Percentiles rank a stretch among this genome's conserved stretches.
Evolutionary conservation across 1,140 invertebrate species (phyloP).

Genomic region (Drosophila pectinifera): DNA sequence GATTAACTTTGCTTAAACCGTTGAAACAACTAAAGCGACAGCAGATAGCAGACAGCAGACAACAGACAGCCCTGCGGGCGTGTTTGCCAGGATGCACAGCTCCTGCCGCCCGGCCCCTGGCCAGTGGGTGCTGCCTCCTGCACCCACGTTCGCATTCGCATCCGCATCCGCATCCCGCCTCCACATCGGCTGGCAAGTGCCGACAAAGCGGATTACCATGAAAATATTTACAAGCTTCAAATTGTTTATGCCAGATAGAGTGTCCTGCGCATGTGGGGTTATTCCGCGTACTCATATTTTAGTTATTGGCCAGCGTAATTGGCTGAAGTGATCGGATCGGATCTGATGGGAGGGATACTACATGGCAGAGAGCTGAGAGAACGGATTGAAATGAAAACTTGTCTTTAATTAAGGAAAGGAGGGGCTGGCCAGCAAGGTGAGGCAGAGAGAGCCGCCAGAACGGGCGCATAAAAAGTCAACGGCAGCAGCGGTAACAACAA

Average conservation of each 20-base stretch:
- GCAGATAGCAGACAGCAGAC: conserved; percentile 16
- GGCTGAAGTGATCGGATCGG: conserved; percentile 10
- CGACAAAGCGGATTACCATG: conserved; percentile 74
- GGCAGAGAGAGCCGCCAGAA: conserved; percentile 22
- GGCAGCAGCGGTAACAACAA: conserved; percentile 33
- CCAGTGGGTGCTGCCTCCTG: not conserved
- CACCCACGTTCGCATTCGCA: conserved; percentile 1
- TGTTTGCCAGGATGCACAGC: conserved; percentile 6
- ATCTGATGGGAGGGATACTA: not conserved
- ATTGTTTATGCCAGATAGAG: conserved; percentile 41
- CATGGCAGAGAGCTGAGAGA: conserved; percentile 39
- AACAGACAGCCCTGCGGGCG: conserved; percentile 7
- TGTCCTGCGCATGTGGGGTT: conserved; percentile 36
- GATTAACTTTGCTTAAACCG: conserved; percentile 79
- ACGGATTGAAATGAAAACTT: conserved; percentile 78
- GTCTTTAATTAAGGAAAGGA: conserved; percentile 81
- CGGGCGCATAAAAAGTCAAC: conserved; percentile 56
- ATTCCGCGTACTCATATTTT: conserved; percentile 37
- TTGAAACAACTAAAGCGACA: conserved; percentile 65
- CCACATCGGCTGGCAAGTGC: conserved; percentile 34
- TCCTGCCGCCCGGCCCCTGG: conserved; percentile 7
- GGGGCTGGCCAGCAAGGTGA: conserved; percentile 21
- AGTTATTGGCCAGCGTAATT: conserved; percentile 23
- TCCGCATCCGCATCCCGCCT: conserved; percentile 2
- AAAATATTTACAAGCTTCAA: conserved; percentile 75